Evolutionary conservation across 2,888 invertebrate genomes (phyloP), one percentile per base, ranked within the genome.

Genomic region (Torymus texanus): DNA sequence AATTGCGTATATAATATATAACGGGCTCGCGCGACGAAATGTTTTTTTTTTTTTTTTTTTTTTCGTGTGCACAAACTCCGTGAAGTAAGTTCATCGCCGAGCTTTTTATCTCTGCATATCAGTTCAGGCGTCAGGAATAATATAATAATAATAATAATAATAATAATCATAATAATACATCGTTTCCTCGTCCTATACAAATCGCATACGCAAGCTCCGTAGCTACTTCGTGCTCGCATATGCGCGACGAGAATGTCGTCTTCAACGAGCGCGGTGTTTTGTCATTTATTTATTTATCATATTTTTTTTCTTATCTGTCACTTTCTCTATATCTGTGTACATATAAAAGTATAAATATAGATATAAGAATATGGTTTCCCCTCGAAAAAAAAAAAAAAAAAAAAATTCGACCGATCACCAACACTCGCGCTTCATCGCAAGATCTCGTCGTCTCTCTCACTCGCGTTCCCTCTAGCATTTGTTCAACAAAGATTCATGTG

Each of bases 381-480:
- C 41, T 8, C 21, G 21, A 8, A 1, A 41, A 41, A 41, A 41
- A 41, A 1, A 41, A 41, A 41, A 41, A 41, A 41, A 41, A 41
- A 29, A 29, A 29, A 29, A 29, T 29, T 5, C 0, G 8, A 76
- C 79, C 79, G 65, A 74, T 74, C 81, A 79, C 81, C 76, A 51
- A 71, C 50, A 67, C 76, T 5, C 41, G 77, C 80, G 78, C 73
- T 51, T 77, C 79, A 70, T 75, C 71, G 66, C 78, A 72, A 72
- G 75, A 79, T 77, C 77, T 79, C 41, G 41, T 41, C 41, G 41
- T 41, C 74, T 70, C 65, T 53, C n/a, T 24, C 21, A 18, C 18
- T 21, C 2, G 59, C 70, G 82, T 82, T 82, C 82, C 82, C 81
- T 72, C 59, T 77, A 75, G 81, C 80, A 82, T 82, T 80, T 70